Conservation (phyloP, 2,797 vertebrate genomes). For the Threskiornis aethiopicus region DNA sequence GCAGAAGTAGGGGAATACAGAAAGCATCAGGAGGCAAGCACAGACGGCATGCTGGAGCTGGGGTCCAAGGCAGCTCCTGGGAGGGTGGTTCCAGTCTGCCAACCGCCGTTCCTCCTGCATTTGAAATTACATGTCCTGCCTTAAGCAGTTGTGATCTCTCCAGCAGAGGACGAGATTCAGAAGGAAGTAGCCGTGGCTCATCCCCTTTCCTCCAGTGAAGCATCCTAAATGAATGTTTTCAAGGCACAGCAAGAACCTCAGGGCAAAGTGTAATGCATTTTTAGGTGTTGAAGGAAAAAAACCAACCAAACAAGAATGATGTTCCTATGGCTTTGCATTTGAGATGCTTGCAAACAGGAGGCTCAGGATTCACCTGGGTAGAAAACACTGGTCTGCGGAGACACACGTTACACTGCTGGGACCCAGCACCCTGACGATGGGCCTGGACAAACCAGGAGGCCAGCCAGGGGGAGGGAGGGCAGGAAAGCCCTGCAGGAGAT, state of each 20-base stretch:
- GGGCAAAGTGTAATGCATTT: background rate
- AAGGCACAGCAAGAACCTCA: background rate
- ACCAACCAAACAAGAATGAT: background rate
- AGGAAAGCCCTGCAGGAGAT: background rate
- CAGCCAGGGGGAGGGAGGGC: background rate
- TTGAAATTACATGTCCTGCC: background rate
- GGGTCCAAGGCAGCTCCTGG: background rate
- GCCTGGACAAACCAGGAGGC: background rate
- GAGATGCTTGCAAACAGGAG: background rate
- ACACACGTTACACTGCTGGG: background rate
- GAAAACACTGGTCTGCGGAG: background rate
- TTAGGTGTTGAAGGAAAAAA: background rate
- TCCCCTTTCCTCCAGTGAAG: background rate
- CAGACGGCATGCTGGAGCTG: fast-evolving
- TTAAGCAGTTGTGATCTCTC: background rate
- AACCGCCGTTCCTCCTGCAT: fast-evolving
- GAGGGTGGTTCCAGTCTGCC: background rate
- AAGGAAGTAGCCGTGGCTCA: background rate
- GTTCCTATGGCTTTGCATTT: background rate
- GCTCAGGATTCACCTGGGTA: background rate
- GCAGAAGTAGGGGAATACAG: background rate
- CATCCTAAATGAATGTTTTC: background rate
- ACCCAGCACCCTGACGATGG: background rate
- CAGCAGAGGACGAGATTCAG: background rate
- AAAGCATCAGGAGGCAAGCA: background rate